Percentiles rank a stretch among this genome's conserved stretches.
These are phyloP conservation scores for Melipona beecheii DNA, from an alignment of 2,888 invertebrate species.

Conservation along the genomic window DNA sequence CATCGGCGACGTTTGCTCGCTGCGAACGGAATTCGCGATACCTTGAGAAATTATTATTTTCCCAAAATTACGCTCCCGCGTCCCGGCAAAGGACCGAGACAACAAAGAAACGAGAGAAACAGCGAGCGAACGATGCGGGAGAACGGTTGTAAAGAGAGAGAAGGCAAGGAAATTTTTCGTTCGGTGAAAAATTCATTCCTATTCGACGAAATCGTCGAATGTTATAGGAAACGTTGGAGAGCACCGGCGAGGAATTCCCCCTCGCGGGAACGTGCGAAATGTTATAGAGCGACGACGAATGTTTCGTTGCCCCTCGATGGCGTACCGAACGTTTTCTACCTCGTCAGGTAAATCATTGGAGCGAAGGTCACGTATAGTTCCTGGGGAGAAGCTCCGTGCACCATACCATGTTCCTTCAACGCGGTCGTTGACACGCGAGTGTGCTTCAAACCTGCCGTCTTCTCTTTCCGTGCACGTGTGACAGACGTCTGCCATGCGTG, in stretches of 20 bases:
- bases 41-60: constrained; percentile 54
- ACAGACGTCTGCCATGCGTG: too few relatives aligned
- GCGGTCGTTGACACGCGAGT: neutral
- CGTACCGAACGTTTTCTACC: neutral
- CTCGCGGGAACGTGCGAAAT: neutral
- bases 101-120: neutral
- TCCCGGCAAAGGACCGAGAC: neutral
- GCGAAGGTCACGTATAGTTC: neutral
- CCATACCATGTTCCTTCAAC: neutral
- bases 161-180: neutral
- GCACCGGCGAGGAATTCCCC: neutral
- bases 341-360: neutral
- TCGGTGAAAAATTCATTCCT: neutral
- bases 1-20: constrained; percentile 30
- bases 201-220: neutral
- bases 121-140: neutral
- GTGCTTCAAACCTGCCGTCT: too few relatives aligned
- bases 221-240: neutral
- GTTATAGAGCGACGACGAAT: neutral
- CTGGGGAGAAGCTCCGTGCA: too few relatives aligned
- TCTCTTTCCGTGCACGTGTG: too few relatives aligned
- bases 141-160: neutral
- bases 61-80: constrained; percentile 25
- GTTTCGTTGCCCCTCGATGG: neutral
- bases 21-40: constrained; percentile 17